phyloP scores from a whole-genome alignment of 2,888 invertebrate genomes.

The Hymenopus coronatus region DNA sequence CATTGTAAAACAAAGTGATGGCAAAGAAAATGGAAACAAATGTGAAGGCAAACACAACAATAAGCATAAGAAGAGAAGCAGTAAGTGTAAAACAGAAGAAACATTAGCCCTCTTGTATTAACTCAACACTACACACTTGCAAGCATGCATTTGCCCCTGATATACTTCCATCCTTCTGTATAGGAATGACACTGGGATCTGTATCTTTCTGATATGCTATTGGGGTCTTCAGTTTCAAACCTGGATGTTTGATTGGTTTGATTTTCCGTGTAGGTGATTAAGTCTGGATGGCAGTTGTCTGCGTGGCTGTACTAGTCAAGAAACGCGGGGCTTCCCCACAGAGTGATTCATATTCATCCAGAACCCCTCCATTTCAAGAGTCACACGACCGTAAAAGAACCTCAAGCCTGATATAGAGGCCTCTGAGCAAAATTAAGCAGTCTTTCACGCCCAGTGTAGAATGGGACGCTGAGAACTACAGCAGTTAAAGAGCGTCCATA shows the following conservation, averaged over 20 bases:
- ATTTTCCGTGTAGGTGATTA: slow-evolving; percentile 55
- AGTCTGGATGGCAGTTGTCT: slow-evolving; percentile 50
- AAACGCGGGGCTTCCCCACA: slow-evolving; percentile 36
- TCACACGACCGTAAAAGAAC: too few relatives aligned
- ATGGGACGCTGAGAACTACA: too few relatives aligned
- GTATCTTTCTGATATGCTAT: slow-evolving; percentile 76
- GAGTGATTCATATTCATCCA: slow-evolving; percentile 34
- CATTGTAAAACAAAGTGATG: neutral
- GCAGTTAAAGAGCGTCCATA: too few relatives aligned
- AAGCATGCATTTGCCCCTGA: neutral
- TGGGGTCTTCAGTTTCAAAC: slow-evolving; percentile 70
- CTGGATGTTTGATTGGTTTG: slow-evolving; percentile 71
- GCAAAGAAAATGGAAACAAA: neutral
- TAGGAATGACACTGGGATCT: slow-evolving; percentile 81
- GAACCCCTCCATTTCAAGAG: slow-evolving; percentile 48
- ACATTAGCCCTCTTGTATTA: neutral
- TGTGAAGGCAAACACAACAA: neutral
- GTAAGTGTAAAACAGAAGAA: neutral
- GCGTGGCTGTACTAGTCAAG: slow-evolving; percentile 55
- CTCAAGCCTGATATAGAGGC: too few relatives aligned
- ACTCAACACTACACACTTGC: neutral
- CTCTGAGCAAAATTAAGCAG: too few relatives aligned
- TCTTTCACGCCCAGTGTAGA: too few relatives aligned
- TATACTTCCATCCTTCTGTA: slow-evolving; percentile 74
- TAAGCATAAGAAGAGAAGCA: neutral